Conservation (phyloP, 2,888 invertebrate genomes). For the Thelaira solivaga region DNA sequence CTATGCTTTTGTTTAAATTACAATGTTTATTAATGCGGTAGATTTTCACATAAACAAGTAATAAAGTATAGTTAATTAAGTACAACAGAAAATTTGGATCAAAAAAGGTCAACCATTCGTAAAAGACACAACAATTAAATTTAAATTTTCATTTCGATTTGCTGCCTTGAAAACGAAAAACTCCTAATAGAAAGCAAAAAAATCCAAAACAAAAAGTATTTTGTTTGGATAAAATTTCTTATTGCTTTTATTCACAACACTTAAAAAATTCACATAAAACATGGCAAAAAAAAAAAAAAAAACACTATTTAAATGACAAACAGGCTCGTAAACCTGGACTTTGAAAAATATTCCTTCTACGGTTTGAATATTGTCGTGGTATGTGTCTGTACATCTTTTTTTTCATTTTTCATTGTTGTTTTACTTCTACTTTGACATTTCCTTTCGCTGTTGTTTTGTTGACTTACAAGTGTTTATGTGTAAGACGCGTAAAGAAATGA, state of each 20-base stretch:
- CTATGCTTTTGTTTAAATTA: neutral
- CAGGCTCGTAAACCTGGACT: slow-evolving; percentile 59
- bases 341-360: slow-evolving; percentile 50
- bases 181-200: neutral
- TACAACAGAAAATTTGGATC: slow-evolving; percentile 5
- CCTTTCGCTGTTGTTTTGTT: slow-evolving; percentile 24
- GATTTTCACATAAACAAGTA: slow-evolving; percentile 26
- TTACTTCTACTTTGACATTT: slow-evolving; percentile 32
- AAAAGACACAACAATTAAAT: slow-evolving; percentile 65
- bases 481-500: no score
- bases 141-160: slow-evolving; percentile 64
- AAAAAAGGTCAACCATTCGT: slow-evolving; percentile 11
- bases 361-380: neutral
- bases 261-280: slow-evolving; percentile 50
- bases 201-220: neutral
- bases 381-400: neutral
- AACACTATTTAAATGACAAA: slow-evolving; percentile 38
- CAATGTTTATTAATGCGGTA: slow-evolving; percentile 32
- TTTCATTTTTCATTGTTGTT: slow-evolving; percentile 12
- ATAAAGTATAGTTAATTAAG: no score
- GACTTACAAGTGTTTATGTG: slow-evolving; percentile 13
- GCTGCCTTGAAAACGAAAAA: slow-evolving; percentile 10
- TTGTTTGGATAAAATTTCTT: slow-evolving; percentile 47
- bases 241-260: slow-evolving; percentile 64
- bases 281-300: no score